Evolutionary conservation across 1,140 invertebrate genomes (phyloP).

Genomic region (Oedothorax gibbosus): DNA sequence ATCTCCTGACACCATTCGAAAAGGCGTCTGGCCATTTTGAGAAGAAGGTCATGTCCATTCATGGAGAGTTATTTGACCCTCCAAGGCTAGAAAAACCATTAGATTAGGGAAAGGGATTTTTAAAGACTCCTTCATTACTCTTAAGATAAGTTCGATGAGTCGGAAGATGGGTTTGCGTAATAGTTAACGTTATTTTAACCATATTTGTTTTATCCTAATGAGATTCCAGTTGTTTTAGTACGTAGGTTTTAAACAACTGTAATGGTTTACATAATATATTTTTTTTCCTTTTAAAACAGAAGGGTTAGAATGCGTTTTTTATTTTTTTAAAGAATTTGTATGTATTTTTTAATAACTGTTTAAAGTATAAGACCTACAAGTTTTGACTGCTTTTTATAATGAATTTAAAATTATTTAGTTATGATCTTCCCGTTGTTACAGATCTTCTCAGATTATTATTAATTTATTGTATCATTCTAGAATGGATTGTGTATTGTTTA

Average conservation of each 20-base stretch:
- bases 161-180: background rate
- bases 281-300: no score
- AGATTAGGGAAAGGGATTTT: constrained; percentile 30
- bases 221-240: background rate
- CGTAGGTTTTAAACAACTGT: background rate
- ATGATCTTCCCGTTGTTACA: no score
- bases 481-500: no score
- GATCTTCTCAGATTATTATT: no score
- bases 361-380: no score
- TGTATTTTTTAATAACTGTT: no score
- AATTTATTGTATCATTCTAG: no score
- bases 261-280: background rate
- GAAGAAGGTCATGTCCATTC: constrained; percentile 44
- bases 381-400: no score
- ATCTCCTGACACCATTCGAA: constrained; percentile 21
- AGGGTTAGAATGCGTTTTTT: no score
- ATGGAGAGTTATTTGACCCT: constrained; percentile 35
- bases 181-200: background rate
- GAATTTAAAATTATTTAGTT: no score
- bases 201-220: background rate
- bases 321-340: no score
- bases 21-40: constrained; percentile 15
- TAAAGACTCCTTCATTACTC: constrained; percentile 24
- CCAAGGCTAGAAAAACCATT: constrained; percentile 2
- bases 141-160: constrained; percentile 15